Evolutionary conservation across 2,797 vertebrate species (phyloP), one percentile per base, ranked within the genome.

Genomic region (Bradypodion pumilum): DNA sequence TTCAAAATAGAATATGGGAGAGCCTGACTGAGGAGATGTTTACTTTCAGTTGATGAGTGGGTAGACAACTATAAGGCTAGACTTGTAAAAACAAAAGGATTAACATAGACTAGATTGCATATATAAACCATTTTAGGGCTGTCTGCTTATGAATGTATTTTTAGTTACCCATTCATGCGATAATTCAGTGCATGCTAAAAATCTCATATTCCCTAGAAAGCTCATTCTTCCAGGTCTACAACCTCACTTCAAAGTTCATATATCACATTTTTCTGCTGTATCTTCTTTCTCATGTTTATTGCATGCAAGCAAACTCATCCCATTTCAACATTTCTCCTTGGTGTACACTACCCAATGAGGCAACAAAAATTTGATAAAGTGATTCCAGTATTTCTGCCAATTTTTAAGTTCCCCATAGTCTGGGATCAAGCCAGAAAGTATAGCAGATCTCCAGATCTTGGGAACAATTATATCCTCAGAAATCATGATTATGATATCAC

Each of bases 271-370:
- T 92, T 94, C 93, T 91, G 91, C 94, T 95, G 95, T 13, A 16
- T 56, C 52, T 56, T 56, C 93, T 94, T 91, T 95, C 92, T 93
- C 88, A 92, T 92, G 93, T 94, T 94, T 88, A 95, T 92, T 90
- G 93, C 78, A 95, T 95, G 94, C 95, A 96, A 96, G 94, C 95
- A 95, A 95, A 94, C 90, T 89, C 23, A 23, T 94, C 88, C 94
- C 89, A 95, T 96, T 97, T 96, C 95, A 97, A 96, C 96, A 97
- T 97, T 96, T 96, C 92, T 87, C 89, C 86, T 90, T 90, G 95
- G 95, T 95, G 95, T 95, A 95, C 95, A 0, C n/a, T 79, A 91
- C 92, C 92, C 87, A 89, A 86, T 62, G 35, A 89, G 0, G 4
- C 32, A 80, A 79, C 90, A 81, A 84, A 93, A 91, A 86, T 94